phyloP scores from a whole-genome alignment of 2,113 vertebrate genomes.

The Takifugu flavidus region DNA sequence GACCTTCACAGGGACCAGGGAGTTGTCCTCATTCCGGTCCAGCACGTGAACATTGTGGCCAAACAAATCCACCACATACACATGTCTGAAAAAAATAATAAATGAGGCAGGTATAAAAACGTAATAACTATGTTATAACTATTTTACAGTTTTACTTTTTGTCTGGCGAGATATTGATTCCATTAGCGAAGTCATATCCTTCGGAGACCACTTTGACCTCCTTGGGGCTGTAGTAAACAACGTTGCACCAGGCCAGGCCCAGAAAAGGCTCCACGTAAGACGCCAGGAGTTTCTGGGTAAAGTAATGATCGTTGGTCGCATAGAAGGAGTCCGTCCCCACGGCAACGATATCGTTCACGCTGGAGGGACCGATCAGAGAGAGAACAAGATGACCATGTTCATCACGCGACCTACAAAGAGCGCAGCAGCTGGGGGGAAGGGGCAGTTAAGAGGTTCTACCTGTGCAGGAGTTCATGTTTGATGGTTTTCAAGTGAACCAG shows the following conservation, averaged over 20 bases:
- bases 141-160: slow-evolving; percentile 68
- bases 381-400: neutral
- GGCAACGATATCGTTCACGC: slow-evolving; percentile 88
- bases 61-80: slow-evolving; percentile 80
- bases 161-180: slow-evolving; percentile 86
- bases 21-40: slow-evolving; percentile 78
- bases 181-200: slow-evolving; percentile 82
- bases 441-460: slow-evolving; percentile 57
- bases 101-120: neutral
- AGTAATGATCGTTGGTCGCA: slow-evolving; percentile 91
- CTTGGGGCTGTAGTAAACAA: slow-evolving; percentile 86
- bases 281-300: slow-evolving; percentile 48
- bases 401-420: too few species aligned
- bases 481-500: slow-evolving; percentile 85
- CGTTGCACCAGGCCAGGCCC: slow-evolving; percentile 76
- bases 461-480: slow-evolving; percentile 81
- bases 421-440: too few species aligned
- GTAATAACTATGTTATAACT: neutral
- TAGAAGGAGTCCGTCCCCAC: slow-evolving; percentile 88
- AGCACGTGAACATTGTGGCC: slow-evolving; percentile 78
- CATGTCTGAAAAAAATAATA: slow-evolving; percentile 67
- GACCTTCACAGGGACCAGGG: slow-evolving; percentile 83
- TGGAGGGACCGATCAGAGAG: slow-evolving; percentile 47
- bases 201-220: slow-evolving; percentile 84
- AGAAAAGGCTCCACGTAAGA: slow-evolving; percentile 69